Evolutionary conservation across 2,888 invertebrate species (phyloP), one percentile per base, ranked within the genome.

Genomic region (Apantesis nais): DNA sequence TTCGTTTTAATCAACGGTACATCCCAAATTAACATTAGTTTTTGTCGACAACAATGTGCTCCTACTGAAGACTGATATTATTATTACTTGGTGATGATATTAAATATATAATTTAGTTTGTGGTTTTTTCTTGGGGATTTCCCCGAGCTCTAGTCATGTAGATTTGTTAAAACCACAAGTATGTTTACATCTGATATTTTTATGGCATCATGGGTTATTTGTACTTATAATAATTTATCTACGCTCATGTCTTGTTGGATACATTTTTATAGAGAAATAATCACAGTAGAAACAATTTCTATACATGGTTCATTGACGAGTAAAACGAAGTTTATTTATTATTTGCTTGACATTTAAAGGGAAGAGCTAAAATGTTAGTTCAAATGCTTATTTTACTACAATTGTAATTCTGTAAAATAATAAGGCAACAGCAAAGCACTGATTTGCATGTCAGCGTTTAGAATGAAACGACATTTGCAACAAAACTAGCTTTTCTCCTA

Each of bases 1-100:
- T 66, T 67, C 19, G 58, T 58, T 67, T 61, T 71, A 58, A 63
- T 67, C 44, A 71, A 71, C 62, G 67, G 37, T 62, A 55, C 62
- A 62, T 60, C 55, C 25, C 19, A 31, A 69, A 44, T 48, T 61
- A 60, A 69, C 60, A 65, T 69, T 65, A 60, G 37, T 31, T 52
- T 12, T 34, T 14, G 31, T 34, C 7, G 14, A 25, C 12, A 65
- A 31, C 29, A 48, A 48, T 62, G 39, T 25, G 31, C 12, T n/a
- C 8, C 25, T 19, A 44, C 1, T 62, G 37, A 29, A 41, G 8
- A 16, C 62, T 16, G 39, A 29, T 25, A 55, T 55, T 55, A 25
- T 34, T 44, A 44, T 44, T n/a, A n/a, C 1, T 16, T 25, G 12
- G 9, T 52, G n/a, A 1, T 52, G 52, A 9, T 9, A 52, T 52